Base-by-base conservation (phyloP, 2,888 invertebrate genomes). In the Anoncus sp. region DNA sequence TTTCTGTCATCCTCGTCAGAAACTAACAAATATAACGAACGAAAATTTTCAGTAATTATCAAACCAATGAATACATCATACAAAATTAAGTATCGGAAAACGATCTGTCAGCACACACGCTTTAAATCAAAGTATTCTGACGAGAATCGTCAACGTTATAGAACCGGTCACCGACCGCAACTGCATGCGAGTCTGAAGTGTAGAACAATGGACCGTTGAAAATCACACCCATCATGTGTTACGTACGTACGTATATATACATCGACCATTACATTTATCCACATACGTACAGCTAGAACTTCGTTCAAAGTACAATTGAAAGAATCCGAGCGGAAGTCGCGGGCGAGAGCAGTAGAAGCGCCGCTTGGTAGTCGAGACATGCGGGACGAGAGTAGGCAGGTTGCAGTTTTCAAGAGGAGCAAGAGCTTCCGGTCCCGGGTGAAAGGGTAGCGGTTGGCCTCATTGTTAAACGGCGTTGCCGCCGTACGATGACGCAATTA, bases 401-500 rank as follows among this genome's bases (percentile, higher is more conserved):
- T 83, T 87, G 88, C 86, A 86, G 85, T 86, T 87, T 88, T 89
- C 84, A 85, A 89, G 89, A 83, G 83, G 81, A 83, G 70, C 78
- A 57, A 53, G 60, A 80, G 83, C 83, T 88, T 89, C 88, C 88
- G 88, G 85, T 75, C 82, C 75, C 77, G 85, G 75, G 85, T 86
- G 85, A 87, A 87, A 87, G 86, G 85, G 85, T 87, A 85, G 82
- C 83, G 81, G 86, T 87, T 81, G 86, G 85, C 86, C 86, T 87
- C 88, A 88, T 88, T 87, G 90, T 88, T 87, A 85, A 88, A 87
- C 84, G 86, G 80, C 85, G 81, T 81, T 76, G 77, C 70, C 77
- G 67, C 69, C 80, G 75, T 81, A 85, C 87, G 89, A 89, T 88
- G 89, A 87, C 87, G 88, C 87, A 89, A 90, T 89, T 89, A 88